These are phyloP conservation scores for Nymphalis polychloros DNA, from an alignment of 2,888 invertebrate species.

Conservation along the genomic window DNA sequence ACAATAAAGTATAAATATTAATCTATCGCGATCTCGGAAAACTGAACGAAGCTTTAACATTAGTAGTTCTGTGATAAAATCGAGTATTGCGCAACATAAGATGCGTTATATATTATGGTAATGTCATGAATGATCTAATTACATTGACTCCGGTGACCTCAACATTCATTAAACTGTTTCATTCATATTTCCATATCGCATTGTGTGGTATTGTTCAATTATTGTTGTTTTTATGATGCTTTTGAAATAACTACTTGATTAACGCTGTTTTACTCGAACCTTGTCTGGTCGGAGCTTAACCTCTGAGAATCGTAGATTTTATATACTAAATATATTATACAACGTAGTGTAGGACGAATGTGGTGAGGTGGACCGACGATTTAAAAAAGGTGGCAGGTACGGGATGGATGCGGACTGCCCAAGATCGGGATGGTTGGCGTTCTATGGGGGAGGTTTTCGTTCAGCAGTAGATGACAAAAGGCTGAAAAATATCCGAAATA, in stretches of 20 bases:
- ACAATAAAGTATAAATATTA: too few relatives aligned
- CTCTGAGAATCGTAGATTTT: too few relatives aligned
- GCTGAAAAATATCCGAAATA: too few relatives aligned
- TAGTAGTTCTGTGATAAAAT: background rate
- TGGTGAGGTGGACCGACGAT: too few relatives aligned
- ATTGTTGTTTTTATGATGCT: background rate
- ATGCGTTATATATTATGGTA: background rate
- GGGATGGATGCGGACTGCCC: too few relatives aligned
- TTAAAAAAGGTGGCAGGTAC: too few relatives aligned
- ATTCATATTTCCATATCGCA: conserved; percentile 19
- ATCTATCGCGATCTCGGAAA: background rate
- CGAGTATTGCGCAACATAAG: background rate
- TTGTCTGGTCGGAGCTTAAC: too few relatives aligned
- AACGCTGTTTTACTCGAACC: background rate
- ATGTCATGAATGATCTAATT: conserved; percentile 44
- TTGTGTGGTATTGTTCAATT: conserved; percentile 7
- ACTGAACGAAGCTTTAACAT: background rate
- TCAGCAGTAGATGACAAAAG: too few relatives aligned
- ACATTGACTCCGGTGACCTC: conserved; percentile 48
- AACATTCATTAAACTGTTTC: conserved; percentile 35
- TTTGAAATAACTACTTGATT: background rate
- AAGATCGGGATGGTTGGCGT: too few relatives aligned
- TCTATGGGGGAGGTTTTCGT: too few relatives aligned
- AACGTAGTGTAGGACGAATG: too few relatives aligned
- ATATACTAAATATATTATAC: too few relatives aligned